phyloP scores from a whole-genome alignment of 2,797 vertebrate genomes.

The Hyperoplus lanceolatus region DNA sequence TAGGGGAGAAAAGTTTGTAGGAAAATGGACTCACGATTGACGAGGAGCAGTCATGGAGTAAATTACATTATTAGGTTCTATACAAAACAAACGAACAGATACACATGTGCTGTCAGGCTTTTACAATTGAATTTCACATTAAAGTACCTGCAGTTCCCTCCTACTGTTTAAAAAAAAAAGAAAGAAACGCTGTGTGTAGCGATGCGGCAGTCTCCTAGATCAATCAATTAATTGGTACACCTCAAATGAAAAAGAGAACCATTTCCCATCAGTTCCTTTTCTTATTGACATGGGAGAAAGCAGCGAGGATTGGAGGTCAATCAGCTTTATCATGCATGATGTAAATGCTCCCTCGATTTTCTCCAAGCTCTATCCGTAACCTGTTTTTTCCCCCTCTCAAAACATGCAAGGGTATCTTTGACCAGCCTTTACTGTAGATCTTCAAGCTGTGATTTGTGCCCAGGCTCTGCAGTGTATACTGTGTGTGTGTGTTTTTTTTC shows the following conservation, averaged over 20 bases:
- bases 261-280: constrained; percentile 30
- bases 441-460: constrained; percentile 62
- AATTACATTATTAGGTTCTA: constrained; percentile 21
- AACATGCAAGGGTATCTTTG: constrained; percentile 30
- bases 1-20: not conserved
- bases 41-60: constrained; percentile 19
- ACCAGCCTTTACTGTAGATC: constrained; percentile 48
- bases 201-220: constrained; percentile 19
- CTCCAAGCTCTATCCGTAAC: constrained; percentile 15
- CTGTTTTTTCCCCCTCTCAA: constrained; percentile 12
- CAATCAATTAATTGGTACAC: constrained; percentile 42
- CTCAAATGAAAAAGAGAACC: constrained; percentile 37
- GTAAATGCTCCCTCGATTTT: constrained; percentile 35
- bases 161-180: constrained; percentile 1
- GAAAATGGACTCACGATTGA: not conserved
- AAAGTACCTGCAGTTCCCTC: constrained; percentile 21
- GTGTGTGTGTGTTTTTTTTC: constrained; percentile 45
- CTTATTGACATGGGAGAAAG: constrained; percentile 22
- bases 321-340: constrained; percentile 37
- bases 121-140: constrained; percentile 14
- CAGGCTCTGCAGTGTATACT: constrained; percentile 24
- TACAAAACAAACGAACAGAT: constrained; percentile 9
- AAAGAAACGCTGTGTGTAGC: constrained; percentile 10
- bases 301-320: constrained; percentile 11
- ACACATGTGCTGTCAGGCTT: constrained; percentile 14